Evolutionary conservation across 2,888 invertebrate species (phyloP), one percentile per base, ranked within the genome.

Genomic region (Polyommatus iphigenia): DNA sequence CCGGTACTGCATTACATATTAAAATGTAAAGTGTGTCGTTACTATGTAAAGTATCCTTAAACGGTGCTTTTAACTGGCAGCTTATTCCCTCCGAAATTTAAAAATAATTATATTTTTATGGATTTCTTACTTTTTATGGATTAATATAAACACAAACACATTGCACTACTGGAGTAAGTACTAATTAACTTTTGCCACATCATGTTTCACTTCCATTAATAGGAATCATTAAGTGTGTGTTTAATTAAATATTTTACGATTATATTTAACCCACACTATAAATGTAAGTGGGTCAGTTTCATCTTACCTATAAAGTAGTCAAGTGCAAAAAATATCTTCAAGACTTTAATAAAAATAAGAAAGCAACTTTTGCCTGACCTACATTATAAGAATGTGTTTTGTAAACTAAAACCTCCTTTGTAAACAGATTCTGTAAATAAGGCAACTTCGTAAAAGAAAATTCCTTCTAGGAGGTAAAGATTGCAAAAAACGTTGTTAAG

Each of bases 401-500:
- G 67, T 29, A 32, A 67, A 67, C 67, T 67, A 29, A 67, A 32
- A 24, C 29, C 32, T 67, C 29, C 29, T 67, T 67, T 67, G 67
- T 67, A 67, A 29, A 32, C 29, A 29, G 29, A 67, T 67, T 67
- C 62, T 67, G 29, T 32, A 67, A 67, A 67, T 67, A 29, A 67
- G 67, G 67, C 13, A 73, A 46, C 24, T 46, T 73, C n/a, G 46
- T 46, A 50, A 29, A 54, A 54, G 54, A 75, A 75, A 50, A 50
- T 50, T 73, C 13, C 73, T 46, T 54, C 1, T 54, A 75, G 18
- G 50, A 73, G 73, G 36, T 73, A 75, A 75, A 75, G 75, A 75
- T 75, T 75, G 50, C 29, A 75, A 75, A 75, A 75, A 75, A 24
- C 18, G 50, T 75, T 75, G 75, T 75, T 75, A 50, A 50, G 75